Conservation (phyloP, 2,888 invertebrate species). For the Acrobasis suavella region DNA sequence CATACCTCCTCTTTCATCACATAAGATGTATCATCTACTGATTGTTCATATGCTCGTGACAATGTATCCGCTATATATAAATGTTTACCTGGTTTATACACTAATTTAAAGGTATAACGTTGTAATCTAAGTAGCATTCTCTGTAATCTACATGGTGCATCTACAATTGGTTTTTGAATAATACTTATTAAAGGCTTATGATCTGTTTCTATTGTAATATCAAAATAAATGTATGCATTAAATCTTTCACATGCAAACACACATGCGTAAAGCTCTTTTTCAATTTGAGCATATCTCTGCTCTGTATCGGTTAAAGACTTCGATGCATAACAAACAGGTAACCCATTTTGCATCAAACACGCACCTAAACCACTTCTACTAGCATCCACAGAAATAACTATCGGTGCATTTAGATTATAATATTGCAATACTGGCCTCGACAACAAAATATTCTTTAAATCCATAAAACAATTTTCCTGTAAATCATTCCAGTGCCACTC, state of each 20-base stretch:
- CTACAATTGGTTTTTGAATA: conserved; percentile 30
- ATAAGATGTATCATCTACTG: too few species aligned
- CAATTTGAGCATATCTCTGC: conserved; percentile 33
- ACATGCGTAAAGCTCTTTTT: conserved; percentile 29
- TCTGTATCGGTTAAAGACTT: conserved; percentile 25
- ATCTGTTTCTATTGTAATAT: conserved; percentile 12
- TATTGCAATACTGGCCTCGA: neutral
- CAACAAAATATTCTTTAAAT: neutral
- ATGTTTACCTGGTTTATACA: conserved; percentile 27
- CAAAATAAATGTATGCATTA: conserved; percentile 28
- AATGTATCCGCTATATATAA: neutral
- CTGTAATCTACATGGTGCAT: conserved; percentile 31
- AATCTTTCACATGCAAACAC: conserved; percentile 28
- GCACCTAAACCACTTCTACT: too few species aligned
- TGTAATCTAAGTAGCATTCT: conserved; percentile 34
- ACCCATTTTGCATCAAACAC: too few species aligned
- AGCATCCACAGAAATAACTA: too few species aligned
- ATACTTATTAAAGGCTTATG: conserved; percentile 27
- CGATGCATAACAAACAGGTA: neutral
- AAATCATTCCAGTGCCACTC: neutral
- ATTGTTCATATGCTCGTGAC: conserved; percentile 2
- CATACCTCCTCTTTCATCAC: too few species aligned
- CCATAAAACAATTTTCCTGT: too few species aligned
- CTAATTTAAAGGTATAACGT: conserved; percentile 31
- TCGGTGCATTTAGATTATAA: neutral